phyloP scores from a whole-genome alignment of 2,888 invertebrate species.

The Odontocerum albicorne region DNA sequence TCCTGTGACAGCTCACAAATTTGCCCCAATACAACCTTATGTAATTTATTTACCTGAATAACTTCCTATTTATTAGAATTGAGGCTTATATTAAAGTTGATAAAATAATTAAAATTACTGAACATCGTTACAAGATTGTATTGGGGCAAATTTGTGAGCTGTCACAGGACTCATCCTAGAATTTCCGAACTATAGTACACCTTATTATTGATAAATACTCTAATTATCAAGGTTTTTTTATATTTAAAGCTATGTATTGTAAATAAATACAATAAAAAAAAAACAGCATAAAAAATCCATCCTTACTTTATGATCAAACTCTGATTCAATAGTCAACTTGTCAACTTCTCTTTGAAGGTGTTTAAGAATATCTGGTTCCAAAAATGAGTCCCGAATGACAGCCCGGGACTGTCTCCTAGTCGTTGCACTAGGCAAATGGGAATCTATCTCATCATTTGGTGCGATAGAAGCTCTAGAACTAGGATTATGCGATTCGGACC shows the following conservation, averaged over 20 bases:
- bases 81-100: too few species aligned
- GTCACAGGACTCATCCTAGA: too few species aligned
- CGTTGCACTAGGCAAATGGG: slow-evolving; percentile 42
- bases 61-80: too few species aligned
- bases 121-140: too few species aligned
- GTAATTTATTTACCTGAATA: too few species aligned
- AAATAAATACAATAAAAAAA: too few species aligned
- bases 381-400: slow-evolving; percentile 44
- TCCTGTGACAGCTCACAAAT: too few species aligned
- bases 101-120: too few species aligned
- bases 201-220: not conserved
- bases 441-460: slow-evolving; percentile 47
- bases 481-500: slow-evolving; percentile 67
- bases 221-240: not conserved
- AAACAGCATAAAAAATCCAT: not conserved
- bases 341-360: slow-evolving; percentile 68
- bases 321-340: slow-evolving; percentile 67
- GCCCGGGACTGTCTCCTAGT: slow-evolving; percentile 43
- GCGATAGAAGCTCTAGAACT: slow-evolving; percentile 68
- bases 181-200: too few species aligned
- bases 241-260: too few species aligned
- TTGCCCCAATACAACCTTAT: too few species aligned
- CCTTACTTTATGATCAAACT: slow-evolving; percentile 66
- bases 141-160: too few species aligned
- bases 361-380: slow-evolving; percentile 65